phyloP scores from a whole-genome alignment of 2,797 vertebrate genomes.

The Sandelia bainsii region DNA sequence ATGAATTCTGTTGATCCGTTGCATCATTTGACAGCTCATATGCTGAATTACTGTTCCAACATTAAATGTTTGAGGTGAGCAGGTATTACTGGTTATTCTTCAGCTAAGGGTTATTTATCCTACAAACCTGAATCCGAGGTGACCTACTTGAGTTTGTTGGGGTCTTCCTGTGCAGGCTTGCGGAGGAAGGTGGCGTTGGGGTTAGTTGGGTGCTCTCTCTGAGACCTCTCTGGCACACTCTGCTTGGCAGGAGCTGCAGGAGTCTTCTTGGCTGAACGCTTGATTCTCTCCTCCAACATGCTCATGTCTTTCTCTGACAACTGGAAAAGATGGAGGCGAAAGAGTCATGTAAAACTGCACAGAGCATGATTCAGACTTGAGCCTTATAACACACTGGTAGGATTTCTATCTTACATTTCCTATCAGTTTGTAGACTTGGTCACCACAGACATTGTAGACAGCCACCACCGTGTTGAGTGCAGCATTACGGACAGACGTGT shows the following conservation, averaged over 20 bases:
- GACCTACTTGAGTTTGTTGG: slow-evolving; percentile 96
- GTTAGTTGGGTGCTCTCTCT: slow-evolving; percentile 84
- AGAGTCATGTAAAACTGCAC: background rate
- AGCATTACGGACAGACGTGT: slow-evolving; percentile 96
- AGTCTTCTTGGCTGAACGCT: slow-evolving; percentile 95
- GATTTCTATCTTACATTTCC: slow-evolving; percentile 89
- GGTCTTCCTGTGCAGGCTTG: slow-evolving; percentile 92
- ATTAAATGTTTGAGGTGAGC: too few relatives aligned
- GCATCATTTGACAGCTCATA: background rate
- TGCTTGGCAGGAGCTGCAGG: slow-evolving; percentile 86
- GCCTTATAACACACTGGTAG: background rate
- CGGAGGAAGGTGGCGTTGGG: slow-evolving; percentile 88
- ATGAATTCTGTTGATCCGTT: background rate
- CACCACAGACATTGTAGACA: slow-evolving; percentile 95
- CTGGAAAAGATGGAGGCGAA: slow-evolving; percentile 67
- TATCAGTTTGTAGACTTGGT: slow-evolving; percentile 98
- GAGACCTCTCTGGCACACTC: slow-evolving; percentile 83
- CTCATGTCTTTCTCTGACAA: slow-evolving; percentile 99
- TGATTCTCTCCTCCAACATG: slow-evolving; percentile 98
- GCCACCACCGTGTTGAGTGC: slow-evolving; percentile 96
- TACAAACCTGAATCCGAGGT: background rate
- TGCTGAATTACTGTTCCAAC: too few relatives aligned
- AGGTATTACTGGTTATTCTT: background rate
- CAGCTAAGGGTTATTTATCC: background rate
- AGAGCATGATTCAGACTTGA: background rate